These are phyloP conservation scores for Myathropa florea DNA, from an alignment of 2,888 invertebrate species.

Conservation along the genomic window DNA sequence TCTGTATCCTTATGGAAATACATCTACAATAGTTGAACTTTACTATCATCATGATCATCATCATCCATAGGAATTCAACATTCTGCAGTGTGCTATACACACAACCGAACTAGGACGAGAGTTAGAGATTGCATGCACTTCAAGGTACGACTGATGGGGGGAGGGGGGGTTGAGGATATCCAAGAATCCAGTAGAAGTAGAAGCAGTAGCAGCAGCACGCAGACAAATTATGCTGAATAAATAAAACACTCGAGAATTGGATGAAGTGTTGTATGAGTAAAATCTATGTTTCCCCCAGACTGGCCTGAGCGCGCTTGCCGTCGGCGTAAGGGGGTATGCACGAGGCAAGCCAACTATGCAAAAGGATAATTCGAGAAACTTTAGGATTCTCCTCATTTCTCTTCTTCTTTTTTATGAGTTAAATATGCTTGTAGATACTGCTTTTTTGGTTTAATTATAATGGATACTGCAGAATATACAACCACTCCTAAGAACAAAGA, in stretches of 20 bases:
- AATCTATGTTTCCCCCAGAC: slow-evolving; percentile 61
- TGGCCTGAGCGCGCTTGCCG: background rate
- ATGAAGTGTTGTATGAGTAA: slow-evolving; percentile 71
- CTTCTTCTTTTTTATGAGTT: slow-evolving; percentile 34
- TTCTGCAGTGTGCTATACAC: slow-evolving; percentile 21
- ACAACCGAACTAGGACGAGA: slow-evolving; percentile 47
- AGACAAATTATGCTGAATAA: slow-evolving; percentile 73
- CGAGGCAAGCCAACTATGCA: background rate
- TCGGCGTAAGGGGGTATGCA: background rate
- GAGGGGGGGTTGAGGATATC: background rate
- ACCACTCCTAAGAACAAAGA: slow-evolving; percentile 43
- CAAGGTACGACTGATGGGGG: background rate
- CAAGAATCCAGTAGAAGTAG: slow-evolving; percentile 21
- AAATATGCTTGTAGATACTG: slow-evolving; percentile 49
- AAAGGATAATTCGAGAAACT: slow-evolving; percentile 58
- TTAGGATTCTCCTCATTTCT: slow-evolving; percentile 31
- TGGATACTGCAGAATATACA: slow-evolving; percentile 51
- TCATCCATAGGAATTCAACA: slow-evolving; percentile 58
- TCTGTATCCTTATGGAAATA: slow-evolving; percentile 68
- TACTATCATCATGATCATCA: slow-evolving; percentile 66
- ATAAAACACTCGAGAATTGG: slow-evolving; percentile 72
- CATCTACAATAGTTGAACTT: slow-evolving; percentile 70
- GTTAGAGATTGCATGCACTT: slow-evolving; percentile 54
- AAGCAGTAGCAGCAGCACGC: slow-evolving; percentile 64
- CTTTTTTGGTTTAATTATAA: slow-evolving; percentile 67